A percentile compares a stretch with the other conserved stretches of the same genome.
These are phyloP conservation scores for Ferrisia virgata DNA, from an alignment of 2,888 invertebrate genomes.

Conservation along the genomic window DNA sequence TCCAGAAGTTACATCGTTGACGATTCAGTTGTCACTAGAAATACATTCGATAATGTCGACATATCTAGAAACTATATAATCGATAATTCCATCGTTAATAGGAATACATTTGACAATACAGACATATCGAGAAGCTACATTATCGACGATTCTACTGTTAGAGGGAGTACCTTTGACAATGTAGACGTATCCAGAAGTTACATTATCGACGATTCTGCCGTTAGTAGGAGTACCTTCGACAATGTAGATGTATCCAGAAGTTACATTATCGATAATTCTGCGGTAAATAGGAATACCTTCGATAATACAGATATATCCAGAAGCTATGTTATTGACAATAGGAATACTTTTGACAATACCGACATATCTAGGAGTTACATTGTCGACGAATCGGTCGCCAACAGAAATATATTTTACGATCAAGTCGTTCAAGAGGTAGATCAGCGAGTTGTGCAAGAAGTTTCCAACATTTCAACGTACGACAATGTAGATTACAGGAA, in stretches of 20 bases:
- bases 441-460: background rate
- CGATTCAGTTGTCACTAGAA: background rate
- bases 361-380: background rate
- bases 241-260: background rate
- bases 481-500: background rate
- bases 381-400: background rate
- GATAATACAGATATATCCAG: background rate
- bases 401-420: background rate
- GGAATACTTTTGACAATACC: background rate
- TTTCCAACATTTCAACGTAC: background rate
- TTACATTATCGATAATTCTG: background rate
- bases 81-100: background rate
- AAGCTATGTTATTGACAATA: background rate
- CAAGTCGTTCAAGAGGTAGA: background rate
- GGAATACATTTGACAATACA: background rate
- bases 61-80: background rate
- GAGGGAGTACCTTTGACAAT: background rate
- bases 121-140: background rate
- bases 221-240: background rate
- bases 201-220: background rate
- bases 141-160: background rate
- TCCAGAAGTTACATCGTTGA: slow-evolving; percentile 1
- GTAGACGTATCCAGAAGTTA: background rate
- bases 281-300: background rate
- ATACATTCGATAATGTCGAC: background rate